Percentiles rank a stretch among this genome's conserved stretches.
Evolutionary conservation across 1,140 invertebrate species (phyloP).

Genomic region (Drosophila nasuta): DNA sequence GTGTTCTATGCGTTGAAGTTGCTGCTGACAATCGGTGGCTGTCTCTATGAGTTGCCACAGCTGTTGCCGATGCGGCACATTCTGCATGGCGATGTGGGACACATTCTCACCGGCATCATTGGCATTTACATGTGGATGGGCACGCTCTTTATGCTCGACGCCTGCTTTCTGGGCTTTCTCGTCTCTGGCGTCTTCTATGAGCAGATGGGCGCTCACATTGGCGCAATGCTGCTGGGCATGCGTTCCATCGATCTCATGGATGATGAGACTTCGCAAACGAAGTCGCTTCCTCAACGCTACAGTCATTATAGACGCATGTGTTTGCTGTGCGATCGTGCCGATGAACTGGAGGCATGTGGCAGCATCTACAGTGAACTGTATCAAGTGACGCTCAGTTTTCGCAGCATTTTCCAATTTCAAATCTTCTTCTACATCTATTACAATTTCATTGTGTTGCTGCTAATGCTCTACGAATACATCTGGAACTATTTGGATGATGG

Average conservation of each 20-base stretch:
- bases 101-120: conserved; percentile 11
- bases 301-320: conserved; percentile 58
- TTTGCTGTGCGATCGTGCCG: conserved; percentile 61
- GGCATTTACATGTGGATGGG: conserved; percentile 72
- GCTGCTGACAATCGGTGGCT: conserved; percentile 54
- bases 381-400: conserved; percentile 51
- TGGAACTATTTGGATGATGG: conserved; percentile 39
- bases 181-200: conserved; percentile 65
- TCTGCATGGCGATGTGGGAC: not conserved
- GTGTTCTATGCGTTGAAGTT: conserved; percentile 46
- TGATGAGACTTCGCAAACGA: conserved; percentile 2
- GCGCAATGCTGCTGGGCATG: conserved; percentile 54
- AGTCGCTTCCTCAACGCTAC: conserved; percentile 19
- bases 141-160: conserved; percentile 66
- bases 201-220: conserved; percentile 64
- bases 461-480: conserved; percentile 70
- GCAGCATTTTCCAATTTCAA: conserved; percentile 69
- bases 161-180: conserved; percentile 70
- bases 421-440: conserved; percentile 74
- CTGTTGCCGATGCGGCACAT: conserved; percentile 20
- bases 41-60: conserved; percentile 54
- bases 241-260: conserved; percentile 47
- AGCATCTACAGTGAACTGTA: conserved; percentile 66
- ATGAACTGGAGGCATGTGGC: conserved; percentile 60
- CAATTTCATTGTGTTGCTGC: conserved; percentile 67